Evolutionary conservation across 2,797 vertebrate species (phyloP).

Genomic region (Betta splendens): DNA sequence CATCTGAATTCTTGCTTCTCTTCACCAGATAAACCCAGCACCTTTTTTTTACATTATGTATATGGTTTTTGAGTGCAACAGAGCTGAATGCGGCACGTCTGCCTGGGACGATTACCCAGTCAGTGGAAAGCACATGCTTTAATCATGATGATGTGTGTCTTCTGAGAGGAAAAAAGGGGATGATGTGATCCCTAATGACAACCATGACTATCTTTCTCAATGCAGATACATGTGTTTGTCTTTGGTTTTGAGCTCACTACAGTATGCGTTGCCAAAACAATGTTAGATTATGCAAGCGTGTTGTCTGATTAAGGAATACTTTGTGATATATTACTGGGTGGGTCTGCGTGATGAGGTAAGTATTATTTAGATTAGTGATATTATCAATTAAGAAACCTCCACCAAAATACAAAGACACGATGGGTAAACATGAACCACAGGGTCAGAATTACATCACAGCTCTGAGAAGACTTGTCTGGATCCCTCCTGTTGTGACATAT

Average conservation of each 20-base stretch:
- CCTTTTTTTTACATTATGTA: conserved; percentile 28
- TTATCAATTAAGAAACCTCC: not conserved
- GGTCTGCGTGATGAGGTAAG: not conserved
- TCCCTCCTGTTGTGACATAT: conserved; percentile 45
- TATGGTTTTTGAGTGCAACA: conserved; percentile 18
- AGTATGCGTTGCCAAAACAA: conserved; percentile 33
- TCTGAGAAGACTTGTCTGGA: conserved; percentile 35
- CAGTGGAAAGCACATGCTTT: conserved; percentile 38
- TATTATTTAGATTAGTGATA: conserved; percentile 6
- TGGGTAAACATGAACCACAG: conserved; percentile 36
- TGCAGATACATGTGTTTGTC: conserved; percentile 39
- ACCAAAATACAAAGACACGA: conserved; percentile 1
- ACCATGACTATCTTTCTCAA: conserved; percentile 64
- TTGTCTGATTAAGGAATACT: conserved; percentile 31
- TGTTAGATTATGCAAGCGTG: conserved; percentile 35
- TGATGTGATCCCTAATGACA: conserved; percentile 59
- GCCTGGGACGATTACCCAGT: conserved; percentile 36
- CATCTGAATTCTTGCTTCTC: conserved; percentile 26
- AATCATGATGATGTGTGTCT: conserved; percentile 41
- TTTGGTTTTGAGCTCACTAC: conserved; percentile 38
- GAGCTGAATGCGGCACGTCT: conserved; percentile 11
- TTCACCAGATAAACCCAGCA: conserved; percentile 11
- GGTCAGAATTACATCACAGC: conserved; percentile 45
- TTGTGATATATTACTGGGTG: conserved; percentile 16
- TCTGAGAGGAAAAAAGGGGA: conserved; percentile 21